Evolutionary conservation across 2,113 vertebrate genomes (phyloP).

Genomic region (Phyllopteryx taeniolatus): DNA sequence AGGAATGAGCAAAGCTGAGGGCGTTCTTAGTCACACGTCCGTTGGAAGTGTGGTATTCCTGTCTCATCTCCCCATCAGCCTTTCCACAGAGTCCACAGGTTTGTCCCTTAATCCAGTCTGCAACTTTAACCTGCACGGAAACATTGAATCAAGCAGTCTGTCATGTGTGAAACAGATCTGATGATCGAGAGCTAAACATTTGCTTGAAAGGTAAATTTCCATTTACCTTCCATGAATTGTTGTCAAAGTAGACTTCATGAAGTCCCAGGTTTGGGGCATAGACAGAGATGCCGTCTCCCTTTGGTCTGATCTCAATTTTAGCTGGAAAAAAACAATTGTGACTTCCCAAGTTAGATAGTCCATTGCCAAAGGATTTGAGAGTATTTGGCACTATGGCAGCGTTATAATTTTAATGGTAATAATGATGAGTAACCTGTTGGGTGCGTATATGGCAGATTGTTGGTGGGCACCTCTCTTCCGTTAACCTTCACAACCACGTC

Average conservation of each 20-base stretch:
- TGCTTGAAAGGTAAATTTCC: background rate
- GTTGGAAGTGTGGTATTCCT: slow-evolving; percentile 73
- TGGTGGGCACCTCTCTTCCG: slow-evolving; percentile 48
- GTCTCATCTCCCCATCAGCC: slow-evolving; percentile 72
- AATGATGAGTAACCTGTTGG: slow-evolving; percentile 47
- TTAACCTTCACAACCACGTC: slow-evolving; percentile 60
- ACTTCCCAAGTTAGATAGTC: background rate
- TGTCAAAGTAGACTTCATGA: slow-evolving; percentile 61
- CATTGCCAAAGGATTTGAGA: background rate
- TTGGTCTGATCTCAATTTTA: slow-evolving; percentile 51
- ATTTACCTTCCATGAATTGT: slow-evolving; percentile 49
- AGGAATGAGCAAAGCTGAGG: slow-evolving; percentile 75
- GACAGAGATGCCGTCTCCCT: slow-evolving; percentile 48
- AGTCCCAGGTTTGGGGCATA: slow-evolving; percentile 56
- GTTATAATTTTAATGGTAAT: background rate
- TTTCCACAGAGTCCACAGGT: slow-evolving; percentile 80
- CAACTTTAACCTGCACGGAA: slow-evolving; percentile 69
- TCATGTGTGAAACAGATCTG: background rate
- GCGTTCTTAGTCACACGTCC: slow-evolving; percentile 62
- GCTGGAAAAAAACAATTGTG: slow-evolving; percentile 28
- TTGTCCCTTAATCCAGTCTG: slow-evolving; percentile 79
- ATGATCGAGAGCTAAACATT: background rate
- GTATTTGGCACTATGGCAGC: background rate
- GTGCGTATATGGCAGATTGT: slow-evolving; percentile 59
- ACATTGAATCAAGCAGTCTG: background rate